Percentiles rank a stretch among this genome's conserved stretches.
These are phyloP conservation scores for Parthenolecanium corni DNA, from an alignment of 2,888 invertebrate genomes.

Conservation along the genomic window DNA sequence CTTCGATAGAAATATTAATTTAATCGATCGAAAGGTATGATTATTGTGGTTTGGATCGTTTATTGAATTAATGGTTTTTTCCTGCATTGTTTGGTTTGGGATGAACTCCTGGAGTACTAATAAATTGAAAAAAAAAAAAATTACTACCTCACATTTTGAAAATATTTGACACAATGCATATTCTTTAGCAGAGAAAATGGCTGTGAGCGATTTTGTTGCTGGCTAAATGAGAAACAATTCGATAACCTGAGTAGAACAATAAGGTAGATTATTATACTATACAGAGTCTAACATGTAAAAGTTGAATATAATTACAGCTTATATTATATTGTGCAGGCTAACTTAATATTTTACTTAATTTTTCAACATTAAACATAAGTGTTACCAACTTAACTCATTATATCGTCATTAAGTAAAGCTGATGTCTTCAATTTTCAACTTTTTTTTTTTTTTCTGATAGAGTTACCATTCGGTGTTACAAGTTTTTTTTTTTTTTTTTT, in stretches of 20 bases:
- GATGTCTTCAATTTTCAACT: slow-evolving; percentile 14
- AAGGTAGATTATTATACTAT: not conserved
- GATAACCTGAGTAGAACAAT: not conserved
- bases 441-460: slow-evolving; percentile 7
- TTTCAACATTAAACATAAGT: slow-evolving; percentile 8
- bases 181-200: too few species aligned
- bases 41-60: too few species aligned
- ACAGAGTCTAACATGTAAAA: slow-evolving; percentile 3
- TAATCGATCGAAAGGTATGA: too few species aligned
- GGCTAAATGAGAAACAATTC: not conserved
- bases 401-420: slow-evolving; percentile 7
- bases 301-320: slow-evolving; percentile 3
- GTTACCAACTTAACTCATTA: slow-evolving; percentile 20
- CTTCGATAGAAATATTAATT: too few species aligned
- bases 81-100: too few species aligned
- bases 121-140: not conserved
- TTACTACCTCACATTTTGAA: not conserved
- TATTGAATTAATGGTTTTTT: too few species aligned
- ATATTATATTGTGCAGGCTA: not conserved
- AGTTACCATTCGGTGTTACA: too few species aligned
- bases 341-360: slow-evolving; percentile 9
- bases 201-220: not conserved
- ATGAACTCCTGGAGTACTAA: too few species aligned
- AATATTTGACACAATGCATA: too few species aligned
- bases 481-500: too few species aligned